Evolutionary conservation across 1,140 invertebrate species (phyloP).

Genomic region (Bombus ignitus): DNA sequence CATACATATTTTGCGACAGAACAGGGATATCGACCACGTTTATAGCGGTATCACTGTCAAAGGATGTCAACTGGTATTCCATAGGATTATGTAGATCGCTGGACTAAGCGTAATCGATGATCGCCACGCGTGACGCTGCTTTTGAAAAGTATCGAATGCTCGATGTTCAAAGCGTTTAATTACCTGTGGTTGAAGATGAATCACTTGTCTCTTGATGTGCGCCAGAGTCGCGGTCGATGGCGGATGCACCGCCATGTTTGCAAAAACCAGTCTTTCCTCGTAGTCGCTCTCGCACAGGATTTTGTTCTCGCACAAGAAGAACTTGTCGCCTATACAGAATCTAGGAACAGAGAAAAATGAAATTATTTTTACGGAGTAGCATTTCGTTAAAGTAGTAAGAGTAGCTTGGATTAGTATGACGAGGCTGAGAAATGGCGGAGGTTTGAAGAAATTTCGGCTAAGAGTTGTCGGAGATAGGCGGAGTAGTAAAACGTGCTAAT

Average conservation of each 20-base stretch:
- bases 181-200: constrained; percentile 87
- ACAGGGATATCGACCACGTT: constrained; percentile 4
- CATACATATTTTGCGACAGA: not conserved
- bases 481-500: constrained; percentile 77
- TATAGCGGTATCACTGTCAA: constrained; percentile 38
- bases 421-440: constrained; percentile 1
- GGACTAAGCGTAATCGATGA: not conserved
- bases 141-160: not conserved
- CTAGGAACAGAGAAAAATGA: constrained; percentile 82
- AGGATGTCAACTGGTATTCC: constrained; percentile 13
- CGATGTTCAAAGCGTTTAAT: constrained; percentile 42
- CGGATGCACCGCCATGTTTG: constrained; percentile 94
- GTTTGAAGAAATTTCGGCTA: constrained; percentile 33
- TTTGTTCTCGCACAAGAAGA: constrained; percentile 96
- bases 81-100: not conserved
- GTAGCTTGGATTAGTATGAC: not conserved
- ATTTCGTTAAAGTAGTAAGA: too few species aligned
- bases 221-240: constrained; percentile 88
- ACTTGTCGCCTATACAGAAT: constrained; percentile 97
- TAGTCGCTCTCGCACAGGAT: constrained; percentile 97
- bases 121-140: not conserved
- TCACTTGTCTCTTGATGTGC: constrained; percentile 93
- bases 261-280: constrained; percentile 94
- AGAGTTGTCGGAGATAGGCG: constrained; percentile 58
- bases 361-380: not conserved